Evolutionary conservation across 2,113 vertebrate genomes (phyloP), one percentile per base, ranked within the genome.

Genomic region (Hypocryptadius cinnamomeus): DNA sequence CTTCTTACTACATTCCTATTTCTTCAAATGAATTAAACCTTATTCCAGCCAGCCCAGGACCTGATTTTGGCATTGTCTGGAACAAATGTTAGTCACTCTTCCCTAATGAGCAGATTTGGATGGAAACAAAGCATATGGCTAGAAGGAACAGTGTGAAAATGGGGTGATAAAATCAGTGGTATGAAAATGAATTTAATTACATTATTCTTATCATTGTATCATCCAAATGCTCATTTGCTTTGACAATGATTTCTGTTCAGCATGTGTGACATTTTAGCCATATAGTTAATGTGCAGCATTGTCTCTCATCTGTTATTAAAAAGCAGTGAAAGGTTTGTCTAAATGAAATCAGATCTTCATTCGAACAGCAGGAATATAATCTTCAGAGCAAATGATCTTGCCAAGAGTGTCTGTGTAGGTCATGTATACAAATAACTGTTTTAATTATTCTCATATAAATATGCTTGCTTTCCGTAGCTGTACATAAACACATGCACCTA

Each of bases 51-150:
- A 80, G 79, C 40, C 31, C 51, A 79, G 63, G 72, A 89, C 69
- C 44, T 68, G 56, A 72, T 89, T 91, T 91, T 8, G 2, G 54
- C 57, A 64, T 28, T 71, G 68, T 79, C 63, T 83, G 51, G 66
- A 71, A 69, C 37, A 40, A 79, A 94, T 73, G 47, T 78, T 92
- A 94, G 72, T 79, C 56, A 56, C 37, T 54, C 33, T 65, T 65
- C 79, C 44, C 76, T 94, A 92, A 95, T 79, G 35, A 92, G 42
- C 42, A 92, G 78, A 85, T 87, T 22, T 73, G 83, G 71, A 83
- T 81, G 35, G 87, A 96, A 96, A 96, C 78, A 95, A 97, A 97
- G 90, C 79, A 95, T 65, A 86, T 81, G 63, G 79, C 89, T 94
- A 73, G 93, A 92, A 94, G 86, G 74, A 96, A 79, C 13, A 78